Evolutionary conservation across 92 coral and sea anemone species (phyloP).

Genomic region (Meandrina meandrites): DNA sequence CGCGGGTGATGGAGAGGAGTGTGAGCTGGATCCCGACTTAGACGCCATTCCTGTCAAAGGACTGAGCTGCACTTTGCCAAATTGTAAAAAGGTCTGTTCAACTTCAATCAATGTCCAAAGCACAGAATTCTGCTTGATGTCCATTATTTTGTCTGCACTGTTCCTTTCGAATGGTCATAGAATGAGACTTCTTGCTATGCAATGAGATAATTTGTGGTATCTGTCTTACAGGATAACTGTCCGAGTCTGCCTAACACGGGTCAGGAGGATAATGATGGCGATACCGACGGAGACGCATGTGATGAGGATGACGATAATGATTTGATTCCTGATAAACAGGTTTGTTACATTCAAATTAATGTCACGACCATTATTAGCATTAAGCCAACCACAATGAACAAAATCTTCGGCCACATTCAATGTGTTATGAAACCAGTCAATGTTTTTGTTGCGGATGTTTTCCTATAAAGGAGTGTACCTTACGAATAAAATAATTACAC

Average conservation of each 20-base stretch:
- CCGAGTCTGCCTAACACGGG: constrained; percentile 88
- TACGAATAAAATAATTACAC: too few relatives aligned
- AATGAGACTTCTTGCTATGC: neutral
- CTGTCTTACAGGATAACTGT: constrained; percentile 84
- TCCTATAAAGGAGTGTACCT: too few relatives aligned
- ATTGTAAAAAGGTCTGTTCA: constrained; percentile 75
- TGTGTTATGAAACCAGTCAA: neutral
- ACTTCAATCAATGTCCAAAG: neutral
- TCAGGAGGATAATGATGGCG: constrained; percentile 89
- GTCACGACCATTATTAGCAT: neutral
- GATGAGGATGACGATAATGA: constrained; percentile 80
- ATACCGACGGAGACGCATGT: constrained; percentile 77
- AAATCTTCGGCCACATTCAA: neutral
- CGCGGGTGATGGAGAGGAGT: constrained; percentile 92
- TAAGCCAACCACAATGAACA: neutral
- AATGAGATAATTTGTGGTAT: constrained; percentile 22
- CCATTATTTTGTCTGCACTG: too few relatives aligned
- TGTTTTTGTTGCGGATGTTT: neutral
- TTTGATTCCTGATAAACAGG: constrained; percentile 71
- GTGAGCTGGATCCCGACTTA: constrained; percentile 84
- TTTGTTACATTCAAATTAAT: neutral
- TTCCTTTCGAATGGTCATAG: neutral
- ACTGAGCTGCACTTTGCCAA: constrained; percentile 78
- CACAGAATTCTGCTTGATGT: too few relatives aligned
- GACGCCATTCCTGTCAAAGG: constrained; percentile 89